A percentile compares a stretch with the other conserved stretches of the same genome.
These are phyloP conservation scores for Sebastes alutus DNA, from an alignment of 2,797 vertebrate species.

Conservation along the genomic window DNA sequence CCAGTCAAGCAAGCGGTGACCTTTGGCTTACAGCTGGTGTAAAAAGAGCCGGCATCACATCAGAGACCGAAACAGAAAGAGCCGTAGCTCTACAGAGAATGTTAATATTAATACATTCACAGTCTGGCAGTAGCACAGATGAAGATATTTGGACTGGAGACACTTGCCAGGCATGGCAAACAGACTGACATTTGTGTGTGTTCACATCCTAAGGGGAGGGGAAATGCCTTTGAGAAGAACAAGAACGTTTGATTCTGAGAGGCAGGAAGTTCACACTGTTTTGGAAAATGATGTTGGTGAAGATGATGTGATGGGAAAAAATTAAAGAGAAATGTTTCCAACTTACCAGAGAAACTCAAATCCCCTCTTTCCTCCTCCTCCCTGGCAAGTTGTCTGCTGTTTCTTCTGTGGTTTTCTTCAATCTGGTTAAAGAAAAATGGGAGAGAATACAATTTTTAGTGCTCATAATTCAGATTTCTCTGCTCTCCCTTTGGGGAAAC, in stretches of 20 bases:
- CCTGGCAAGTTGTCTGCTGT: not conserved
- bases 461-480: not conserved
- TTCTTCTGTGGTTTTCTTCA: slow-evolving; percentile 50
- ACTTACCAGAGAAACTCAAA: slow-evolving; percentile 65
- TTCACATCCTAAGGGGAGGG: slow-evolving; percentile 42
- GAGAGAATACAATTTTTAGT: slow-evolving; percentile 14
- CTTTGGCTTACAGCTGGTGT: slow-evolving; percentile 43
- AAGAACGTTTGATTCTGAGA: slow-evolving; percentile 45
- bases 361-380: slow-evolving; percentile 40
- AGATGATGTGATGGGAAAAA: slow-evolving; percentile 10
- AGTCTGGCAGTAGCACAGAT: slow-evolving; percentile 46
- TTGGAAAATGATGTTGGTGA: slow-evolving; percentile 48
- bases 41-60: slow-evolving; percentile 22
- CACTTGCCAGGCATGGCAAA: slow-evolving; percentile 50
- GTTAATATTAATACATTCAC: slow-evolving; percentile 52
- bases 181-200: slow-evolving; percentile 61
- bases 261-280: slow-evolving; percentile 55
- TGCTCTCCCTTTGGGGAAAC: not conserved
- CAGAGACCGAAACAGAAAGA: slow-evolving; percentile 11
- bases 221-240: slow-evolving; percentile 56
- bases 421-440: slow-evolving; percentile 50
- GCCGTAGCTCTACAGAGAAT: slow-evolving; percentile 3
- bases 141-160: slow-evolving; percentile 53
- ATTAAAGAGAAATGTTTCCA: slow-evolving; percentile 45
- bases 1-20: slow-evolving; percentile 43